Conservation (phyloP, 2,113 vertebrate species). For the Ifrita kowaldi region DNA sequence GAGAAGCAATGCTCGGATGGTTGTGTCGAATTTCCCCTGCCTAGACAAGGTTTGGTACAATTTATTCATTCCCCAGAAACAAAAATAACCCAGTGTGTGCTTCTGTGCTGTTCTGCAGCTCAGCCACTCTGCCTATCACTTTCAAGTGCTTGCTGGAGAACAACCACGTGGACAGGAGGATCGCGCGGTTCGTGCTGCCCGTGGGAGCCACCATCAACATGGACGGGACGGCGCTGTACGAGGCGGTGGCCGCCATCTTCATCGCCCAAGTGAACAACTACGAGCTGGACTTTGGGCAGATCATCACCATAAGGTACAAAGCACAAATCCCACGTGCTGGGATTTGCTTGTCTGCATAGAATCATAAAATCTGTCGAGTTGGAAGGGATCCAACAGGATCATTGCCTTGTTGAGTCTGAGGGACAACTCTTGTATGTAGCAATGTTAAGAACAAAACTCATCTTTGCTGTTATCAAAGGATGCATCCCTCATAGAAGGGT, state of each 20-base stretch:
- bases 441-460: not conserved
- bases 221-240: slow-evolving; percentile 93
- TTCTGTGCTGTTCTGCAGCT: slow-evolving; percentile 72
- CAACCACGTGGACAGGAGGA: slow-evolving; percentile 93
- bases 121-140: slow-evolving; percentile 96
- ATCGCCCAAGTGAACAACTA: slow-evolving; percentile 98
- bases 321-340: not conserved
- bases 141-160: slow-evolving; percentile 99
- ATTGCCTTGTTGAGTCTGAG: not conserved
- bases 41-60: not conserved
- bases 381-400: not conserved
- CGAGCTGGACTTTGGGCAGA: slow-evolving; percentile 94
- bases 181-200: slow-evolving; percentile 92
- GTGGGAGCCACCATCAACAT: slow-evolving; percentile 97
- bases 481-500: not conserved
- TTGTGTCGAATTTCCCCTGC: not conserved
- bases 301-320: slow-evolving; percentile 92
- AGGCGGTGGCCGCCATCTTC: slow-evolving; percentile 95
- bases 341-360: not conserved
- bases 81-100: not conserved
- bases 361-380: no score
- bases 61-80: fast-evolving
- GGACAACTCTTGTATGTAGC: not conserved
- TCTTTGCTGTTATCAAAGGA: not conserved
- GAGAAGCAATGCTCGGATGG: not conserved